A percentile compares a stretch with the other conserved stretches of the same genome.
phyloP scores from a whole-genome alignment of 2,797 vertebrate genomes.

The Mus spretus region DNA sequence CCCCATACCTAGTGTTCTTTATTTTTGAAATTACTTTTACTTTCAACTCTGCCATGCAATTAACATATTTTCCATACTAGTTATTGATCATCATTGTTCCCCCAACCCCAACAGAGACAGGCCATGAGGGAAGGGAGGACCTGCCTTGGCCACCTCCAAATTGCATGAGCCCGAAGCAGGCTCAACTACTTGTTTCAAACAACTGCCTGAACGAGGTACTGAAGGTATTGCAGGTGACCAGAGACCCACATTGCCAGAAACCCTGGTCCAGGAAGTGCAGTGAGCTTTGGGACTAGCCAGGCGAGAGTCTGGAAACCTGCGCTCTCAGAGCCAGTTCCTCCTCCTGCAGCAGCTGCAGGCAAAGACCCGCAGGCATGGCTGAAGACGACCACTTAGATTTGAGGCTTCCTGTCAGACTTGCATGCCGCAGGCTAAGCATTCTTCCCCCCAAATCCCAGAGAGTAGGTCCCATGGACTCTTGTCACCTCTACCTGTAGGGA shows the following conservation, averaged over 20 bases:
- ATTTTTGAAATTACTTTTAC: not conserved
- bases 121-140: not conserved
- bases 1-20: not conserved
- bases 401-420: not conserved
- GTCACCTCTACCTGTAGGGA: constrained; percentile 14
- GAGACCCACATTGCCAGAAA: not conserved
- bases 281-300: too few species aligned
- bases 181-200: not conserved
- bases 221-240: not conserved
- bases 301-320: not conserved
- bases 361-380: not conserved
- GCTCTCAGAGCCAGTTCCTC: not conserved
- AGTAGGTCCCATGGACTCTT: not conserved
- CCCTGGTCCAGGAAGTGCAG: not conserved
- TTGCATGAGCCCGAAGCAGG: not conserved
- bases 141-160: not conserved
- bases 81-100: not conserved
- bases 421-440: not conserved
- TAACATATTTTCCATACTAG: not conserved
- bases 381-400: not conserved
- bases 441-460: not conserved
- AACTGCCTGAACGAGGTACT: not conserved
- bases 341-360: not conserved
- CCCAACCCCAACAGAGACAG: not conserved
- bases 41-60: not conserved